phyloP scores from a whole-genome alignment of 2,797 vertebrate species.

The Rousettus madagascariensis region DNA sequence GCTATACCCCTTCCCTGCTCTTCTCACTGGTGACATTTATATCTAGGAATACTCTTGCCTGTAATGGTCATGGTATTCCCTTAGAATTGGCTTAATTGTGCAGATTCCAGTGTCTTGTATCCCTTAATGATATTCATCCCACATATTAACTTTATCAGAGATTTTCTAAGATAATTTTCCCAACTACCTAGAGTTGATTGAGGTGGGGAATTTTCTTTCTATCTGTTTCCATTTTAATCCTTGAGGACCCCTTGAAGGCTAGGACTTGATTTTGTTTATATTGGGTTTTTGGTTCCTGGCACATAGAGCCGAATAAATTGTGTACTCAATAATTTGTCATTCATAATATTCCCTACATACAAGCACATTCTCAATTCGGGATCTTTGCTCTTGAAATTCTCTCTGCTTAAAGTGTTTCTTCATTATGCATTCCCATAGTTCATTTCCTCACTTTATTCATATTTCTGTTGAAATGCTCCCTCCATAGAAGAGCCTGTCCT shows the following conservation, averaged over 20 bases:
- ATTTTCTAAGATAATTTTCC: slow-evolving; percentile 14
- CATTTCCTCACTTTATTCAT: background rate
- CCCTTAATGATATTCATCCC: background rate
- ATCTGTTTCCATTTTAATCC: background rate
- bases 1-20: background rate
- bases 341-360: background rate
- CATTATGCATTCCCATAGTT: background rate
- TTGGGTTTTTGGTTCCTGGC: background rate
- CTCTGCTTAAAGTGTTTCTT: slow-evolving; percentile 1
- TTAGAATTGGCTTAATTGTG: background rate
- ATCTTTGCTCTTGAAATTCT: background rate
- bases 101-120: background rate
- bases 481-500: background rate
- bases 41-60: background rate
- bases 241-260: background rate
- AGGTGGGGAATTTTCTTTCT: background rate
- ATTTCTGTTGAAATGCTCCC: slow-evolving; percentile 12
- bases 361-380: background rate
- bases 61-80: background rate
- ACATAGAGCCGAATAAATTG: background rate
- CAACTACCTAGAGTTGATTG: background rate
- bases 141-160: background rate
- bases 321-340: background rate
- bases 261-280: background rate
- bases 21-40: background rate